Evolutionary conservation across 2,797 vertebrate genomes (phyloP).

Genomic region (Lithobates sylvaticus): DNA sequence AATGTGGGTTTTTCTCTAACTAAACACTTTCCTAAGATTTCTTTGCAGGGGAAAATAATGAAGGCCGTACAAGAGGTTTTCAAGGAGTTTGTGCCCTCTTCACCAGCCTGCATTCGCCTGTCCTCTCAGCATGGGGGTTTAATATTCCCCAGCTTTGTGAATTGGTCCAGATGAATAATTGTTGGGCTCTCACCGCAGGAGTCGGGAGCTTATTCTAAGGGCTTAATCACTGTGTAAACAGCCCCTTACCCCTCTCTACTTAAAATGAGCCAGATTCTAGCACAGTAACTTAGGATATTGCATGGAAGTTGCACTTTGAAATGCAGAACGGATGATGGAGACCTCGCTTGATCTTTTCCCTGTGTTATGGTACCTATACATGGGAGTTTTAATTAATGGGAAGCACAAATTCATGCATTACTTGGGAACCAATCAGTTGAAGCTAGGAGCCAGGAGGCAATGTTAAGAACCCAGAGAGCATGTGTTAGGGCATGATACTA

Average conservation of each 20-base stretch:
- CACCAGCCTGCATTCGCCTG: conserved; percentile 97
- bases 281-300: conserved; percentile 89
- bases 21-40: conserved; percentile 90
- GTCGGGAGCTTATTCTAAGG: conserved; percentile 99
- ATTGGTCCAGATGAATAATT: conserved; percentile 98
- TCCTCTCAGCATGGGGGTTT: conserved; percentile 99
- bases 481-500: too few species aligned
- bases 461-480: too few species aligned
- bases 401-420: too few species aligned
- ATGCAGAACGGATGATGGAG: conserved; percentile 84
- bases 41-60: conserved; percentile 86
- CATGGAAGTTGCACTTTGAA: conserved; percentile 83
- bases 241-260: conserved; percentile 96
- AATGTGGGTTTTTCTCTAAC: conserved; percentile 88
- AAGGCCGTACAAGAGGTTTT: conserved; percentile 85
- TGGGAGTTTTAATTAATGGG: conserved; percentile 77
- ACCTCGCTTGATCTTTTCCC: conserved; percentile 79
- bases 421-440: too few species aligned
- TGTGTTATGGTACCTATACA: too few species aligned
- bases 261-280: conserved; percentile 93
- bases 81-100: conserved; percentile 92
- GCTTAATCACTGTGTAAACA: conserved; percentile 99
- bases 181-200: conserved; percentile 96
- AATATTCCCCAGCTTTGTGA: conserved; percentile 99
- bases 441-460: too few species aligned